phyloP scores from a whole-genome alignment of 2,113 vertebrate species.

The Sisor rabdophorus region DNA sequence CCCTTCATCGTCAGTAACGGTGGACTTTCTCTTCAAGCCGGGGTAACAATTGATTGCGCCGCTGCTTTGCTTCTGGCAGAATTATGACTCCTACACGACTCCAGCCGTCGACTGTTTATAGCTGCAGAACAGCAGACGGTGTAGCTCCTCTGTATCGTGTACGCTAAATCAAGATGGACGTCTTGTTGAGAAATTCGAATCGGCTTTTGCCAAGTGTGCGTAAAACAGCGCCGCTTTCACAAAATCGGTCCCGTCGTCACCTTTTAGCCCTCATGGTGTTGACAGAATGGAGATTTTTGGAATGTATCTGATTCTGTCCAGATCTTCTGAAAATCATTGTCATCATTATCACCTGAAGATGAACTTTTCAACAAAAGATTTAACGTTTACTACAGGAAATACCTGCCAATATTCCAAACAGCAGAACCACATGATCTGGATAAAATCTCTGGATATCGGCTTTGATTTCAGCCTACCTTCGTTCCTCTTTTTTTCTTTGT shows the following conservation, averaged over 20 bases:
- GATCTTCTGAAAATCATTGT: not conserved
- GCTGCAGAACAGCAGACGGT: constrained; percentile 6
- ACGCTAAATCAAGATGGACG: constrained; percentile 19
- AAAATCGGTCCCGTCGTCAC: not conserved
- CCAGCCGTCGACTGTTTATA: not conserved
- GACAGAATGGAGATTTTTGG: not conserved
- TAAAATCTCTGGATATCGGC: not conserved
- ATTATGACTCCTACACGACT: constrained; percentile 3
- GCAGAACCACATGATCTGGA: constrained; percentile 2
- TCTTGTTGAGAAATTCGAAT: not conserved
- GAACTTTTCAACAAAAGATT: not conserved
- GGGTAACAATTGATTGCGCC: constrained; percentile 25
- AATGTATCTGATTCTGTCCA: not conserved
- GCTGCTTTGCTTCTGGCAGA: constrained; percentile 36
- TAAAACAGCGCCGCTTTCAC: not conserved
- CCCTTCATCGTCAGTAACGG: constrained; percentile 28
- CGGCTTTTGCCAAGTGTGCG: not conserved
- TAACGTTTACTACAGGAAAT: not conserved
- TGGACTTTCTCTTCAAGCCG: constrained; percentile 16
- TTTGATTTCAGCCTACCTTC: not conserved
- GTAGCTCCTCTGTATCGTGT: not conserved
- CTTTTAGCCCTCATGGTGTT: not conserved
- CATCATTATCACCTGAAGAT: not conserved
- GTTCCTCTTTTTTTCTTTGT: too few relatives aligned
- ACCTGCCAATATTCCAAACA: not conserved